Base-by-base conservation (phyloP, 2,888 invertebrate species). In the Noctua fimbriata region DNA sequence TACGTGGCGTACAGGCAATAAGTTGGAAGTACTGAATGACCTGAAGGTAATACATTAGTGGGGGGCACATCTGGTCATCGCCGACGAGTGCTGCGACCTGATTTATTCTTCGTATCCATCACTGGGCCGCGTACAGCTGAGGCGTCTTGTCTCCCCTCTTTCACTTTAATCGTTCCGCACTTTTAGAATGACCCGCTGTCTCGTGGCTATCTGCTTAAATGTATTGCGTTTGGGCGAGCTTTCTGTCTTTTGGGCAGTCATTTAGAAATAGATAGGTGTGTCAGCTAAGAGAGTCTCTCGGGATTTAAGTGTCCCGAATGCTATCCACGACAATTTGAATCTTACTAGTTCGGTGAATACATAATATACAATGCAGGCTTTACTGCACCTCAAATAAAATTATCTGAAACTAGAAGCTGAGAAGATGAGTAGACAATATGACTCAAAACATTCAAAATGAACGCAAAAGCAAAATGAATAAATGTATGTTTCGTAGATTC, bases 31-130 rank as follows among this genome's bases (percentile, higher is more conserved):
- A 90, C 89, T 87, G 89, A 92, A 91, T 93, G 92, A 93, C 93
- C 92, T 91, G 89, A 87, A 75, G 82, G 90, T 90, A 91, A 94
- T 93, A 93, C 92, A 93, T 93, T 93, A 93, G 86, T 84, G 81
- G 85, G 90, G 92, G 93, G 90, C 95, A 91, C 95, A 94, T 92
- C 93, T 94, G 94, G 94, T 93, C 94, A 94, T 92, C 91, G 91
- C 90, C 92, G 91, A 88, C 92, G 93, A 95, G 93, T 93, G 92
- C 92, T 92, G 93, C 92, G 93, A 93, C 90, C 94, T 95, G 96
- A 97, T 96, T 96, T 96, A 97, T 96, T 93, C 93, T 90, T 91
- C 88, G 93, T 91, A 96, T 97, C 95, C 95, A 95, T 97, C 96
- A 96, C 95, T 91, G 90, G 87, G 90, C 90, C 89, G 91, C 89